Evolutionary conservation across 2,888 invertebrate species (phyloP).

Genomic region (Pyrrhosoma nymphula): DNA sequence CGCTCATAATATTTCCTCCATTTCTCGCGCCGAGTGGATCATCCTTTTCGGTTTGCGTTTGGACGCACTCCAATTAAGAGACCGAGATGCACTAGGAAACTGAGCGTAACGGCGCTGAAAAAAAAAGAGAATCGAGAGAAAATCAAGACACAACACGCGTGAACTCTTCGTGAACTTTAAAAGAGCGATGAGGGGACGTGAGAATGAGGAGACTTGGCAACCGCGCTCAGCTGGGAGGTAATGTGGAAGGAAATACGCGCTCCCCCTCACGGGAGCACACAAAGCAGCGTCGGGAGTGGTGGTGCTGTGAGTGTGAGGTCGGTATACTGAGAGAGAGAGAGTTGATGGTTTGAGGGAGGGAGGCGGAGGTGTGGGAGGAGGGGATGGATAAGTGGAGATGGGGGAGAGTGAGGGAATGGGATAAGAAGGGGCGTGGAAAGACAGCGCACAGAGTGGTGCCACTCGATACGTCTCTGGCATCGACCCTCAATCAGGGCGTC

Average conservation of each 20-base stretch:
- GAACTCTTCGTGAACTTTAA: neutral
- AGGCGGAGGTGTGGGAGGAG: neutral
- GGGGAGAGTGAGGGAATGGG: neutral
- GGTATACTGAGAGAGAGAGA: neutral
- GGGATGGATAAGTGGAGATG: neutral
- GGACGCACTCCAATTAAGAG: neutral
- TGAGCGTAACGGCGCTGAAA: neutral
- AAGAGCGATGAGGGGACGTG: neutral
- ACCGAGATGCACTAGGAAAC: neutral
- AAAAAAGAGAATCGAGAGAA: neutral
- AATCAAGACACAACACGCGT: neutral
- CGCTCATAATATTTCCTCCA: neutral
- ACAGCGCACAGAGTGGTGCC: neutral
- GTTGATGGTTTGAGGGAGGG: neutral
- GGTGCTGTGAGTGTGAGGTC: neutral
- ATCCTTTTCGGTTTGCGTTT: neutral
- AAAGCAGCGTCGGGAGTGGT: neutral
- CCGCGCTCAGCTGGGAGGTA: neutral
- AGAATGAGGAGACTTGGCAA: constrained; percentile 24
- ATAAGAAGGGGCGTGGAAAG: neutral
- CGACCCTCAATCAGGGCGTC: neutral
- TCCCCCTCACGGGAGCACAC: neutral
- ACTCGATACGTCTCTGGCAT: neutral
- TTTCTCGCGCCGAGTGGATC: neutral
- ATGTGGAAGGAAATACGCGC: constrained; percentile 31